Evolutionary conservation across 2,113 vertebrate species (phyloP), one percentile per base, ranked within the genome.

Genomic region (Epinephelus fuscoguttatus): DNA sequence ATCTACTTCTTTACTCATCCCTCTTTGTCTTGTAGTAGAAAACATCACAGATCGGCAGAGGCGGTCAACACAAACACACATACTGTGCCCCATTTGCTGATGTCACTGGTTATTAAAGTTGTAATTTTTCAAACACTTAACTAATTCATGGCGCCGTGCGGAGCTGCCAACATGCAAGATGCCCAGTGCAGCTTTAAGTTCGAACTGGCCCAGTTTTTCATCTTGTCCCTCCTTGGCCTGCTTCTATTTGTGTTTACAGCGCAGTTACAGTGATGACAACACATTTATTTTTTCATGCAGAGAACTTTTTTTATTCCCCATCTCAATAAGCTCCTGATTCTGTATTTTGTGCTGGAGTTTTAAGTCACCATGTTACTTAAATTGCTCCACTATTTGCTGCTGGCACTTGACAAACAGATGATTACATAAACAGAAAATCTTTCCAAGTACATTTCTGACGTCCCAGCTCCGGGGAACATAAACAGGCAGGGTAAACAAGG

Each of bases 401-500:
- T n/a, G 30, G 10, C 33, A 33, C 67, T 57, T 15, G 27, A 42
- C 40, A 33, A 81, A 74, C 49, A 69, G 64, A 64, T 49, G 40
- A 81, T 71, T 55, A 64, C 15, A 68, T 19, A 50, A 73, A 73
- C 8, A 15, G 19, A 77, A 74, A 19, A 71, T 78, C n/a, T 78
- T 69, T 70, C 27, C 4, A 37, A 63, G 7, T n/a, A 75, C 66
- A 47, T 86, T 60, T 70, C 40, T 73, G 81, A 74, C 17, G 8
- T 64, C 21, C 61, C 7, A 18, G 77, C 70, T 80, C 74, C 6
- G 19, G 75, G 70, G 61, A 84, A 70, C 73, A 69, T 79, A 45
- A 83, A 64, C 70, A 56, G 63, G 52, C 78, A 19, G 78, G 19
- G 76, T 87, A 89, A 93, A 92, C 72, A 73, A 85, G 63, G 75